Evolutionary conservation across 2,888 invertebrate species (phyloP).

Genomic region (Netelia melanura): DNA sequence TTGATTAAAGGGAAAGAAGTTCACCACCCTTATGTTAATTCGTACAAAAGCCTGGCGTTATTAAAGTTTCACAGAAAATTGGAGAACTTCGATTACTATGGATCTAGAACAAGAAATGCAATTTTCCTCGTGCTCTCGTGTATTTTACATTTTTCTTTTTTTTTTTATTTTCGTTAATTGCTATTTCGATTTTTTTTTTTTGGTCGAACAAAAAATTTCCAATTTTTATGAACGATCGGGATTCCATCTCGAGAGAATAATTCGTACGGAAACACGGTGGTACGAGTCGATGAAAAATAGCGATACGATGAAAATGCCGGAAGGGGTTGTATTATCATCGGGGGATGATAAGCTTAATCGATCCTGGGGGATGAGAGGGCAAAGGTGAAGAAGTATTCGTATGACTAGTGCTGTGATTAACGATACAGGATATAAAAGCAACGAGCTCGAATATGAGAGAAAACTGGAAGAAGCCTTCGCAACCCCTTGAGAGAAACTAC

Average conservation of each 20-base stretch:
- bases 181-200: background rate
- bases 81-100: too few species aligned
- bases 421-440: constrained; percentile 53
- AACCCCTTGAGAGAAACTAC: constrained; percentile 35
- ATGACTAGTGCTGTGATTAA: constrained; percentile 48
- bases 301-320: background rate
- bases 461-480: constrained; percentile 35
- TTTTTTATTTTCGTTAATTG: background rate
- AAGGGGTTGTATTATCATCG: constrained; percentile 42
- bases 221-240: constrained; percentile 33
- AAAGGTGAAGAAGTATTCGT: constrained; percentile 52
- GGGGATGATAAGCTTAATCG: constrained; percentile 58
- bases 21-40: too few species aligned
- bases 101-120: background rate
- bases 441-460: constrained; percentile 45
- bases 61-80: too few species aligned
- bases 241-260: constrained; percentile 47
- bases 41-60: too few species aligned
- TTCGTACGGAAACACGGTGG: constrained; percentile 26
- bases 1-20: too few species aligned
- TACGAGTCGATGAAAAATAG: background rate
- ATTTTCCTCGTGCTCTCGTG: background rate
- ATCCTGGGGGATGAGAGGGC: constrained; percentile 52
- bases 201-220: background rate
- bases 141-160: background rate